Conservation (phyloP, 2,113 vertebrate species). For the Peromyscus leucopus region DNA sequence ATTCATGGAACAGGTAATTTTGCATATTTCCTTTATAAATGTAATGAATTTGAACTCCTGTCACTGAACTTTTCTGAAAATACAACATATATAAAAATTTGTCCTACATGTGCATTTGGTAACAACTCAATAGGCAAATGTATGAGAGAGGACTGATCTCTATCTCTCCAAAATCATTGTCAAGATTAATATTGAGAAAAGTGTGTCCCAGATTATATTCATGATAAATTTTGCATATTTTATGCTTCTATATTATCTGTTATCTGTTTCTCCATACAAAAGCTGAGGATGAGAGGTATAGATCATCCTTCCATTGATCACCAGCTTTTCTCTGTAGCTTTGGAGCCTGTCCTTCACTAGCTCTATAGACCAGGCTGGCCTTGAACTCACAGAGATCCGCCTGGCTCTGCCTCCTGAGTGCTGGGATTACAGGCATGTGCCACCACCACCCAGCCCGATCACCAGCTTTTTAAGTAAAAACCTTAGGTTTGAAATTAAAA, state of each 20-base stretch:
- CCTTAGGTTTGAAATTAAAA: not conserved
- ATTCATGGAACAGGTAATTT: not conserved
- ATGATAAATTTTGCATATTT: not conserved
- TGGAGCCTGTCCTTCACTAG: no score
- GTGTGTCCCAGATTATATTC: not conserved
- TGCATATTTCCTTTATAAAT: not conserved
- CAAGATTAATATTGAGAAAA: not conserved
- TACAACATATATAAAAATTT: not conserved
- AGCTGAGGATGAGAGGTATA: not conserved
- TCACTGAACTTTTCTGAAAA: not conserved
- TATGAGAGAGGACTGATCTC: not conserved
- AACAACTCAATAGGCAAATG: not conserved
- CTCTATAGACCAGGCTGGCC: no score
- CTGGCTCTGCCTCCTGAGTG: no score
- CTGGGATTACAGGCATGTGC: no score
- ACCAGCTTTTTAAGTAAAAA: not conserved
- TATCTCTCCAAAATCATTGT: not conserved
- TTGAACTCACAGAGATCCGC: no score
- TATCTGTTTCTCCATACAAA: not conserved
- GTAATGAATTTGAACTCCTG: not conserved
- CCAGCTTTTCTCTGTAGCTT: no score
- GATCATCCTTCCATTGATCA: not conserved
- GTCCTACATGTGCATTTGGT: not conserved
- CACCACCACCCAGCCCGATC: no score
- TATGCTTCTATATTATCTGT: not conserved